Base-by-base conservation (phyloP, 1,140 invertebrate genomes). In the Daktulosphaira vitifoliae region DNA sequence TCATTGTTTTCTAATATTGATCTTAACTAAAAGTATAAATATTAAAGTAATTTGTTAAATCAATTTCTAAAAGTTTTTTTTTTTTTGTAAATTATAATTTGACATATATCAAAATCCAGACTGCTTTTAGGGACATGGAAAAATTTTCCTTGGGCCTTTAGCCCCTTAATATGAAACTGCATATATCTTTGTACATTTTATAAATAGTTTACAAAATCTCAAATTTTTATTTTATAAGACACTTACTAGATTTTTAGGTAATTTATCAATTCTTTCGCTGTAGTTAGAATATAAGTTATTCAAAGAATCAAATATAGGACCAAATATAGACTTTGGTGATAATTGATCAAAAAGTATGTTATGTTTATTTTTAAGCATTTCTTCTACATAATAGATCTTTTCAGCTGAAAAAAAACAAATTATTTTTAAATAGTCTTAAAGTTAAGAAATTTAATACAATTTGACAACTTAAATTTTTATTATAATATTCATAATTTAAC, bases 191-290 rank as follows among this genome's bases (percentile, higher is more conserved):
- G n/a, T n/a, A n/a, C n/a, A n/a, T n/a, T n/a, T n/a, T n/a, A n/a
- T n/a, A n/a, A n/a, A n/a, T n/a, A n/a, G n/a, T n/a, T n/a, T n/a
- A n/a, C n/a, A n/a, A n/a, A n/a, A n/a, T n/a, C n/a, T n/a, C n/a
- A n/a, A n/a, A n/a, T n/a, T n/a, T n/a, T n/a, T n/a, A n/a, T n/a
- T n/a, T n/a, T n/a, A n/a, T n/a, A n/a, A n/a, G n/a, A n/a, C n/a
- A n/a, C 29, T 62, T 33, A 62, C 56, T 33, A 62, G 44, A 33
- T 62, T 38, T 20, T 62, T 62, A 16, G 56, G 56, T 46, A 62
- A 33, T 62, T 29, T 48, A 6, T 62, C 56, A 29, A 62, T 62
- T 48, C 56, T 48, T 18, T 62, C 25, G 22, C 25, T 29, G 46
- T 62, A 48, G 8, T 33, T 48, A 46, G 42, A 29, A 8, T 62